phyloP scores from a whole-genome alignment of 1,140 invertebrate species.

The Zaprionus taronus region DNA sequence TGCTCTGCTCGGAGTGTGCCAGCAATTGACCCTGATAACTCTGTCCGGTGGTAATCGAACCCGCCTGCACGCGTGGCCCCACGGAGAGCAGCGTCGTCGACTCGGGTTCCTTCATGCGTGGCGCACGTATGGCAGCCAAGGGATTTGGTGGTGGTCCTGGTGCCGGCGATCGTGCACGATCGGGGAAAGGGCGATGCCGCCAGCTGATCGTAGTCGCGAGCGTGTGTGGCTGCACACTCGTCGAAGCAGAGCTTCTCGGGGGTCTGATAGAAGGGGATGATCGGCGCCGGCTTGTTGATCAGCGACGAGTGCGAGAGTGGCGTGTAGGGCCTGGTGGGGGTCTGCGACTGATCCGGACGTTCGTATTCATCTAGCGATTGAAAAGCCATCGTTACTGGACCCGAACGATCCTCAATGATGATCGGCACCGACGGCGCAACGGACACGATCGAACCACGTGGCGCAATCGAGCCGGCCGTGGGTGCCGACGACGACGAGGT shows the following conservation, averaged over 20 bases:
- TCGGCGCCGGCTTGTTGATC: conserved; percentile 88
- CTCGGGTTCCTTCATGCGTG: conserved; percentile 85
- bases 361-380: conserved; percentile 87
- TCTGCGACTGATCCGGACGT: conserved; percentile 83
- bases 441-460: conserved; percentile 26
- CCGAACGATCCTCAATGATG: conserved; percentile 73
- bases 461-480: conserved; percentile 38
- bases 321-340: conserved; percentile 85
- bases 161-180: conserved; percentile 86
- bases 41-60: conserved; percentile 79
- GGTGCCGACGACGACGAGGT: conserved; percentile 7
- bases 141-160: conserved; percentile 87
- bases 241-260: conserved; percentile 87
- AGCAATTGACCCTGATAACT: conserved; percentile 76
- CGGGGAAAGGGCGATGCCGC: conserved; percentile 86
- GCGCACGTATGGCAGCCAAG: conserved; percentile 85
- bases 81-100: conserved; percentile 45
- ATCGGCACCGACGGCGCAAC: conserved; percentile 66
- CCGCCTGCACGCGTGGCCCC: conserved; percentile 60
- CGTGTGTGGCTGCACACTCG: conserved; percentile 86
- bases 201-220: conserved; percentile 85
- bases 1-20: conserved; percentile 70
- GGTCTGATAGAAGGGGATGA: conserved; percentile 88
- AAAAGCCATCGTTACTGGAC: conserved; percentile 85
- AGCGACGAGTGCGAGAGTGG: conserved; percentile 85